Percentiles rank a stretch among this genome's conserved stretches.
These are phyloP conservation scores for Octopus bimaculoides DNA, from an alignment of 1,140 invertebrate species.

Conservation along the genomic window DNA sequence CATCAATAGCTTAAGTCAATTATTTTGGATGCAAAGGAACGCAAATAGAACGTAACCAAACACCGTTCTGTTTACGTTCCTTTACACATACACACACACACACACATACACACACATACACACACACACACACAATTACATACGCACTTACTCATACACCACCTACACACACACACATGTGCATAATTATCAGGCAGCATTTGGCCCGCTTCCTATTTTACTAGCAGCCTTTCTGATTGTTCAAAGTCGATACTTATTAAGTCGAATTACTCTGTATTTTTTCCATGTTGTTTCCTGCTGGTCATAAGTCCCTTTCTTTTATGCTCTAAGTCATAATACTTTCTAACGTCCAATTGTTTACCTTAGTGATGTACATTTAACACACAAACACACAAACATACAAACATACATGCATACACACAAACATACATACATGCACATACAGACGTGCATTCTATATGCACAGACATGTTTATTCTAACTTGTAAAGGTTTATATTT, in stretches of 20 bases:
- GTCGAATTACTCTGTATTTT: neutral
- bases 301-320: too few relatives aligned
- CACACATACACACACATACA: neutral
- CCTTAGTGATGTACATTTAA: too few relatives aligned
- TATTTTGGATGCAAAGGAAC: too few relatives aligned
- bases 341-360: too few relatives aligned
- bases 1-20: too few relatives aligned
- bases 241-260: neutral
- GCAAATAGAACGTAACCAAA: neutral
- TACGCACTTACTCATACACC: neutral
- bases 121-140: neutral
- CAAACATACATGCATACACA: too few relatives aligned
- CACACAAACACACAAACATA: too few relatives aligned
- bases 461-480: too few relatives aligned
- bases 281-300: neutral
- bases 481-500: too few relatives aligned
- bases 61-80: neutral
- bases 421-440: too few relatives aligned
- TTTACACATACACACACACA: neutral
- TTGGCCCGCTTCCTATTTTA: neutral
- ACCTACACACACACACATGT: neutral
- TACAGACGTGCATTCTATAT: too few relatives aligned
- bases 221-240: neutral
- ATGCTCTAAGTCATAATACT: too few relatives aligned
- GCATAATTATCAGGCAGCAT: neutral